Evolutionary conservation across 2,888 invertebrate species (phyloP).

Genomic region (Oxystoma pomonae): DNA sequence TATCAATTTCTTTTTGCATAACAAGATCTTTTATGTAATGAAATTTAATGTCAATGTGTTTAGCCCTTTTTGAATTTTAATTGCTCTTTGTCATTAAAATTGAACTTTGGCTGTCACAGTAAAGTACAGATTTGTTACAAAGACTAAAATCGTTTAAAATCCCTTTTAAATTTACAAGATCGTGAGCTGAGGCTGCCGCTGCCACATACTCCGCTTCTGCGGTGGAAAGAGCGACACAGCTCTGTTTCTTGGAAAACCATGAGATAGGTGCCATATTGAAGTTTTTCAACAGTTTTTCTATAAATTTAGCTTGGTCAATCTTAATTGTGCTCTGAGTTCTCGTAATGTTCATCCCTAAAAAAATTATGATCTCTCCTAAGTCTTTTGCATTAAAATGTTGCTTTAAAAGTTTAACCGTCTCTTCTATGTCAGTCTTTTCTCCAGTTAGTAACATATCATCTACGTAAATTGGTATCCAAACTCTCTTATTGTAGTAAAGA

Average conservation of each 20-base stretch:
- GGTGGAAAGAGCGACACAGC: slow-evolving; percentile 17
- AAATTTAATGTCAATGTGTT: slow-evolving; percentile 14
- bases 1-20: slow-evolving; percentile 1
- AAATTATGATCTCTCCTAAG: not conserved
- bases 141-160: too few relatives aligned
- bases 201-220: slow-evolving; percentile 20
- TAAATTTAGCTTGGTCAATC: too few relatives aligned
- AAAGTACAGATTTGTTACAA: too few relatives aligned
- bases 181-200: slow-evolving; percentile 11
- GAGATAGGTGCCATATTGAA: slow-evolving; percentile 19
- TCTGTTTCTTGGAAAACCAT: slow-evolving; percentile 14
- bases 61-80: slow-evolving; percentile 14
- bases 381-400: slow-evolving; percentile 3
- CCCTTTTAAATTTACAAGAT: too few relatives aligned
- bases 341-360: slow-evolving; percentile 2
- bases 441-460: too few relatives aligned
- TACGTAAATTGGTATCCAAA: slow-evolving; percentile 1
- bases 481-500: not conserved
- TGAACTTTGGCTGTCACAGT: too few relatives aligned
- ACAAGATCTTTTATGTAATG: slow-evolving; percentile 15
- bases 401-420: not conserved
- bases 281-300: too few relatives aligned
- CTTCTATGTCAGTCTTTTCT: too few relatives aligned
- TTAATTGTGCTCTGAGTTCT: slow-evolving; percentile 17
- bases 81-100: too few relatives aligned